Base-by-base conservation (phyloP, 2,113 vertebrate species). In the Telmatochromis sp. region DNA sequence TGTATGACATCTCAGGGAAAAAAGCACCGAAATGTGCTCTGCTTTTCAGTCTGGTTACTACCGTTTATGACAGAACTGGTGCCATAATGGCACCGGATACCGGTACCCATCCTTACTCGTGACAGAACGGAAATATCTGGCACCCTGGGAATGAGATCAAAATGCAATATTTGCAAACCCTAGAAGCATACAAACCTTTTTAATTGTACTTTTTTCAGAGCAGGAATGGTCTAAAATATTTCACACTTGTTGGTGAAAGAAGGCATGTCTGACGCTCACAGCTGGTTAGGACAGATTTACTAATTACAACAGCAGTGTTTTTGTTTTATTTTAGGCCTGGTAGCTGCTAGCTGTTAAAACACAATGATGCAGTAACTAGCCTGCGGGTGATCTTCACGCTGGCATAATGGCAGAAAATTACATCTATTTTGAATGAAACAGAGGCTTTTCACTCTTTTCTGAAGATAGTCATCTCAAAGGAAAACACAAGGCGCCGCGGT, bases 231-330 rank as follows among this genome's bases (percentile, higher is more conserved):
- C 63, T 4, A 28, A 55, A 31, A 60, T n/a, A 58, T 78, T 35
- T 75, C 57, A 57, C 81, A 8, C 51, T 10, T 35, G 45, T 68
- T 33, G 75, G n/a, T 75, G 23, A 31, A 15, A 73, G 83, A 35
- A 81, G 26, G 33, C 47, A 35, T 0, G 14, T 83, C 75, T 82
- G 81, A 82, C 4, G 7, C 55, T 84, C 85, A 37, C 80, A 79
- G 87, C 87, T 75, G 57, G 50, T 82, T 47, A 47, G 83, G 21
- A 31, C 82, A 54, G 79, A 63, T 78, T 89, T 12, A 11, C 81
- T 89, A 75, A 91, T 93, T 83, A 86, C 75, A 88, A 15, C 81
- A 45, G 15, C 42, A 4, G 75, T 73, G 83, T 19, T 83, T 42
- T 47, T 58, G 40, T 78, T 78, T 60, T 53, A 35, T 42, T 86